Evolutionary conservation across 1,140 invertebrate genomes (phyloP).

Genomic region (Sipha flava): DNA sequence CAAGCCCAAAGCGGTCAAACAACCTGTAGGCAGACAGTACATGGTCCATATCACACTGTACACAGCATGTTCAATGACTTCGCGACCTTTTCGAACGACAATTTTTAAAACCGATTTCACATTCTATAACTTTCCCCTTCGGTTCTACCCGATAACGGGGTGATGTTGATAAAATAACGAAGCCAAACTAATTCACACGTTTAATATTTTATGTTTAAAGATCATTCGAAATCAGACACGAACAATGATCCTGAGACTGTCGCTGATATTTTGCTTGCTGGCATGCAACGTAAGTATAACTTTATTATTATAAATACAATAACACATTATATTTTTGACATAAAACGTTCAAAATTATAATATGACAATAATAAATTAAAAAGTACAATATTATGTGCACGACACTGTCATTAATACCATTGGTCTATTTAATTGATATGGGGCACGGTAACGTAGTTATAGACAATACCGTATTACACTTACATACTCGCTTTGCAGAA

Average conservation of each 20-base stretch:
- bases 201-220: background rate
- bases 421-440: background rate
- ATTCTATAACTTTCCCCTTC: background rate
- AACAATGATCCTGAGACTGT: conserved; percentile 15
- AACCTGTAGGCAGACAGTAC: background rate
- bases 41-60: background rate
- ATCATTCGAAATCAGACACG: background rate
- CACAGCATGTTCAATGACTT: background rate
- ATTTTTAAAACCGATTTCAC: background rate
- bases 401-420: background rate
- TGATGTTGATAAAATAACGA: too few species aligned
- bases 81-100: background rate
- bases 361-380: too few species aligned
- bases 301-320: too few species aligned
- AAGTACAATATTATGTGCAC: too few species aligned
- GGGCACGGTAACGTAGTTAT: background rate
- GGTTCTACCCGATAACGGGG: background rate
- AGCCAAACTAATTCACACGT: too few species aligned
- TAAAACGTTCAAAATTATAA: too few species aligned
- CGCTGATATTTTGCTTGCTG: background rate
- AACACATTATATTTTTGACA: too few species aligned
- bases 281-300: background rate
- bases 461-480: background rate
- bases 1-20: background rate
- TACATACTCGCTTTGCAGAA: background rate